phyloP scores from a whole-genome alignment of 2,797 vertebrate genomes.

The Iguana delicatissima region DNA sequence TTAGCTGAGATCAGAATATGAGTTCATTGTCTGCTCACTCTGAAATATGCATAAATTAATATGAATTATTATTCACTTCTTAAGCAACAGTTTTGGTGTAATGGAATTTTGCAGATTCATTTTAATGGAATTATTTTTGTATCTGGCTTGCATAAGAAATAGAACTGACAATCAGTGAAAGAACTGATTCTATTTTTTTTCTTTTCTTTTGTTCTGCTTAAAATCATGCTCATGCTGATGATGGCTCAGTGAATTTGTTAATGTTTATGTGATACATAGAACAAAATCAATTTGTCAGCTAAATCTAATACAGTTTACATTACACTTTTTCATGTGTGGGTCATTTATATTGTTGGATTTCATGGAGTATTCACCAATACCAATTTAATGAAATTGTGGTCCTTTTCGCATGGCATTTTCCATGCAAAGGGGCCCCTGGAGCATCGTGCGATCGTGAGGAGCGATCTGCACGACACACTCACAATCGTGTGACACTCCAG shows the following conservation, averaged over 20 bases:
- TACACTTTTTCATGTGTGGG: constrained; percentile 8
- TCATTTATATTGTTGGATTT: constrained; percentile 25
- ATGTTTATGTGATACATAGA: constrained; percentile 7
- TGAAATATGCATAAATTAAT: constrained; percentile 21
- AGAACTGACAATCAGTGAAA: constrained; percentile 35
- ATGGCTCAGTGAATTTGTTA: constrained; percentile 30
- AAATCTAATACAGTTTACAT: not conserved
- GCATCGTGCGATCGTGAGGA: too few relatives aligned
- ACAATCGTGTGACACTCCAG: too few relatives aligned
- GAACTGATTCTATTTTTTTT: constrained; percentile 30
- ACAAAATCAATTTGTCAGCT: constrained; percentile 33
- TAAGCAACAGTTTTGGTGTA: constrained; percentile 20
- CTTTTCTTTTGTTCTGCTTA: not conserved
- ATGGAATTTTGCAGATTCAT: constrained; percentile 25
- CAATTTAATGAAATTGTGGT: not conserved
- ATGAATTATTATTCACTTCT: constrained; percentile 30
- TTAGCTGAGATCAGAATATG: not conserved
- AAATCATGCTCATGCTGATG: constrained; percentile 37
- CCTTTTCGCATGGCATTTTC: too few relatives aligned
- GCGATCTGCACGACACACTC: too few relatives aligned
- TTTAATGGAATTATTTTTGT: constrained; percentile 39
- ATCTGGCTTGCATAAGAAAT: constrained; percentile 33
- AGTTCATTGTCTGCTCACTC: constrained; percentile 16
- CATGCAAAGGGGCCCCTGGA: too few relatives aligned
- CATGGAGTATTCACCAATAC: constrained; percentile 1